Base-by-base conservation (phyloP, 2,113 vertebrate genomes). In the Plecturocebus donacophilus region DNA sequence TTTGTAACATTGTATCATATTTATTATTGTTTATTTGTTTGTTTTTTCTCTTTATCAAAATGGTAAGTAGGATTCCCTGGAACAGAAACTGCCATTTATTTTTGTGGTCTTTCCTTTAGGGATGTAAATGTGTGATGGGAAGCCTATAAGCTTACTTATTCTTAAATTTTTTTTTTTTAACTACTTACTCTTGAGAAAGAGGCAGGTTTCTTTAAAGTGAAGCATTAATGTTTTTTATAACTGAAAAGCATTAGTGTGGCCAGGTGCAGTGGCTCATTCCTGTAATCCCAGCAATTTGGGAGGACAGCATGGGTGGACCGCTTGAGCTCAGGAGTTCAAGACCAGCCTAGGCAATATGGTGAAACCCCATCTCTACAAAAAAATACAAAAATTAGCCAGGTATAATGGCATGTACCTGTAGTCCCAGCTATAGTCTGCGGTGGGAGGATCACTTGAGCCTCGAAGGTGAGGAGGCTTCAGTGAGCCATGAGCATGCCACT, bases 41-140 rank as follows among this genome's bases (percentile, higher is more conserved):
- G 32, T 79, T 80, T 58, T 80, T 85, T 83, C 42, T 96, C 49
- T 76, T 77, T 45, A 87, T 92, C 38, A 42, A 52, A 95, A 66
- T 79, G 73, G 21, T 81, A 49, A 82, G 21, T 77, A 56, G 81
- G 21, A 17, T 79, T 54, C 12, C 32, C 58, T 79, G 58, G 23
- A 94, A 84, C 10, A 54, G 76, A 94, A 86, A 21, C 45, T 93
- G 23, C 35, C 8, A 8, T 92, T 94, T 85, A n/a, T 95, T 81
- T 77, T 40, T 89, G 9, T 92, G 30, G 8, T 45, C 9, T 79
- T 88, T 45, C n/a, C 58, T 94, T 1, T 58, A 52, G 7, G 45
- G 25, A 88, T 73, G 3, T 75, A 45, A 90, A 83, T 90, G 45
- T 86, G 45, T 80, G 16, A 20, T 79, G 27, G 27, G 45, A 56